These are phyloP conservation scores for Leptopilina syphax DNA, from an alignment of 2,888 invertebrate genomes.

Conservation along the genomic window DNA sequence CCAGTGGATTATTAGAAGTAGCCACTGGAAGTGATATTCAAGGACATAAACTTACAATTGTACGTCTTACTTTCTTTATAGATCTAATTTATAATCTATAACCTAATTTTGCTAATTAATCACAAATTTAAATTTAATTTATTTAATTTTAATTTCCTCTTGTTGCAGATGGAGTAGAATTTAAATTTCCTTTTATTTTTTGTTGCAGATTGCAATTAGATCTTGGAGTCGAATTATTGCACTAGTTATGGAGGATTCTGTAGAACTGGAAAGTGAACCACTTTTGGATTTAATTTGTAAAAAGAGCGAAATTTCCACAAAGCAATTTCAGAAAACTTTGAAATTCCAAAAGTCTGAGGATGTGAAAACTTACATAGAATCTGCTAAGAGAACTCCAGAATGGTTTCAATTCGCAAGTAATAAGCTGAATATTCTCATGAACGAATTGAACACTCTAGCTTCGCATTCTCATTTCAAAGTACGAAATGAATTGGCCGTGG, in stretches of 20 bases:
- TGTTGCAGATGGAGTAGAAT: too few relatives aligned
- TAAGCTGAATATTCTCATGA: slow-evolving; percentile 79
- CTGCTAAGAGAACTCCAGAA: slow-evolving; percentile 75
- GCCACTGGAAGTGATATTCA: slow-evolving; percentile 80
- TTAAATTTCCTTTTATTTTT: neutral
- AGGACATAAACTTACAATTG: slow-evolving; percentile 81
- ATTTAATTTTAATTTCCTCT: neutral
- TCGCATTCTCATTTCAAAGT: slow-evolving; percentile 82
- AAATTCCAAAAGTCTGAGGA: slow-evolving; percentile 67
- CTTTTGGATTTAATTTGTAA: slow-evolving; percentile 50
- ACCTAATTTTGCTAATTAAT: too few relatives aligned
- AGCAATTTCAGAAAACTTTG: slow-evolving; percentile 54
- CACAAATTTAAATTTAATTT: too few relatives aligned
- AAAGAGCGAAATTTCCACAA: slow-evolving; percentile 60
- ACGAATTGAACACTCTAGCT: slow-evolving; percentile 78
- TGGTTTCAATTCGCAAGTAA: slow-evolving; percentile 81
- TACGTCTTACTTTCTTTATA: slow-evolving; percentile 67
- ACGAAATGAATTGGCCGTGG: slow-evolving; percentile 81
- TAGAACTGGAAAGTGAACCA: slow-evolving; percentile 54
- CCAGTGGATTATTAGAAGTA: slow-evolving; percentile 80
- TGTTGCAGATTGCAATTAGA: slow-evolving; percentile 75
- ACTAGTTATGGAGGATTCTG: slow-evolving; percentile 76
- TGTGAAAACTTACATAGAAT: slow-evolving; percentile 74
- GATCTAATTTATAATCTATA: slow-evolving; percentile 59
- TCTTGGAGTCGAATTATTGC: slow-evolving; percentile 77